Base-by-base conservation (phyloP, 2,797 vertebrate genomes). In the Sphaeramia orbicularis region DNA sequence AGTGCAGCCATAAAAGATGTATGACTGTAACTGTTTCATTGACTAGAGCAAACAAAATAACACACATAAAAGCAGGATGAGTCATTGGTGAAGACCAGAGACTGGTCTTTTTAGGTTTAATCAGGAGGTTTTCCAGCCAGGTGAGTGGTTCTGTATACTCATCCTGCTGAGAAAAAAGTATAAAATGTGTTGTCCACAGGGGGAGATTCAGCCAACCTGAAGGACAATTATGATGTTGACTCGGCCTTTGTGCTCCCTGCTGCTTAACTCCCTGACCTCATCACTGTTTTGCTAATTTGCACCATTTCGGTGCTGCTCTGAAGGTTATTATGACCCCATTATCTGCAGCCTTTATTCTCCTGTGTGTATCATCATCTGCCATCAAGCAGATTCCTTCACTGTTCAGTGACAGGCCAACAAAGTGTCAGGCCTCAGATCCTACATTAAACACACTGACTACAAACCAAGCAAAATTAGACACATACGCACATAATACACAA, bases 251-350 rank as follows among this genome's bases (percentile, higher is more conserved):
- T 36, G 63, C 19, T 62, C 32, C 58, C 32, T 61, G 61, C 56
- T 64, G 48, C 70, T 73, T 67, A 77, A 61, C 27, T 48, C 15
- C n/a, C 18, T 32, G 60, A 74, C 48, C 57, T 49, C 37, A 40
- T 50, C 60, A 35, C 47, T 50, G 42, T 73, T 71, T 52, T 24
- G 47, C 57, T 62, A 51, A 80, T 69, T 70, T 71, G 56, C 42
- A 65, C 41, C 14, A 60, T 81, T 85, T 79, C 50, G 45, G 44
- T 16, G 75, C 42, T 59, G 51, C 60, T 53, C 47, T 51, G 65
- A 51, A 72, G 8, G 14, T 41, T 58, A 18, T 43, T 73, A 54
- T 70, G 66, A 80, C 60, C 77, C 50, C 53, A 57, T 72, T 62
- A 68, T 68, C 63, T 62, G 41, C 43, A 65, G 40, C 73, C 12